Evolutionary conservation across 2,888 invertebrate species (phyloP).

Genomic region (Prosopocoilus inquinatus): DNA sequence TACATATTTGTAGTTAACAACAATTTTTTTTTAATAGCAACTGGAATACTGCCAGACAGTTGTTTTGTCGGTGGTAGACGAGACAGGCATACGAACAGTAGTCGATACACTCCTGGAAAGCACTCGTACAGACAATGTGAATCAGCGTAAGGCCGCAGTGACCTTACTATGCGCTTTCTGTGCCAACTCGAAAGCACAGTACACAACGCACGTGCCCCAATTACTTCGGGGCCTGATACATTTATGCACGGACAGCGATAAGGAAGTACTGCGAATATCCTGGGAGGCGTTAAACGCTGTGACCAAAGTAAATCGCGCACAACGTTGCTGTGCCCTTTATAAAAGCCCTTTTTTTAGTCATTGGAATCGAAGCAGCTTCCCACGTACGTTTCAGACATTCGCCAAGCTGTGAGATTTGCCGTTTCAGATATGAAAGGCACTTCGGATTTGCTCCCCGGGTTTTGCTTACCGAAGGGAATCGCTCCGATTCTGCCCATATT

Average conservation of each 20-base stretch:
- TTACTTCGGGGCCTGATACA: constrained; percentile 83
- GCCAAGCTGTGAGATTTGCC: constrained; percentile 90
- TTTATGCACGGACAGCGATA: constrained; percentile 79
- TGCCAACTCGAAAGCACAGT: constrained; percentile 83
- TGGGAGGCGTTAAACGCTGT: constrained; percentile 92
- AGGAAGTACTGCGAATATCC: constrained; percentile 77
- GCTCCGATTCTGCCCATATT: constrained; percentile 92
- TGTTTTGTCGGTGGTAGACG: constrained; percentile 85
- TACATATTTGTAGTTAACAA: no score
- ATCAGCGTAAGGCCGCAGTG: constrained; percentile 76
- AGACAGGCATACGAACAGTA: constrained; percentile 82
- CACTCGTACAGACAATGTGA: constrained; percentile 62
- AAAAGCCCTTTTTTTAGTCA: constrained; percentile 53
- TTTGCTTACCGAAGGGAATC: constrained; percentile 88
- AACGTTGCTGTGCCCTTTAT: background rate
- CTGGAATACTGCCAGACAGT: constrained; percentile 91
- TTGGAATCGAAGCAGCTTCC: constrained; percentile 82
- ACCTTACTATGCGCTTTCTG: constrained; percentile 89
- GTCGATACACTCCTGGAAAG: constrained; percentile 83
- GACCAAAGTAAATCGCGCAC: constrained; percentile 60
- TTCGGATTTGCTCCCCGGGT: constrained; percentile 80
- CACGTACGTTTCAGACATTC: constrained; percentile 82
- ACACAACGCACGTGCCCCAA: constrained; percentile 83
- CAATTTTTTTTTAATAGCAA: constrained; percentile 55
- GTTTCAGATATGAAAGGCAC: constrained; percentile 76